Conservation (phyloP, 2,797 vertebrate genomes). For the Neoniphon sammara region DNA sequence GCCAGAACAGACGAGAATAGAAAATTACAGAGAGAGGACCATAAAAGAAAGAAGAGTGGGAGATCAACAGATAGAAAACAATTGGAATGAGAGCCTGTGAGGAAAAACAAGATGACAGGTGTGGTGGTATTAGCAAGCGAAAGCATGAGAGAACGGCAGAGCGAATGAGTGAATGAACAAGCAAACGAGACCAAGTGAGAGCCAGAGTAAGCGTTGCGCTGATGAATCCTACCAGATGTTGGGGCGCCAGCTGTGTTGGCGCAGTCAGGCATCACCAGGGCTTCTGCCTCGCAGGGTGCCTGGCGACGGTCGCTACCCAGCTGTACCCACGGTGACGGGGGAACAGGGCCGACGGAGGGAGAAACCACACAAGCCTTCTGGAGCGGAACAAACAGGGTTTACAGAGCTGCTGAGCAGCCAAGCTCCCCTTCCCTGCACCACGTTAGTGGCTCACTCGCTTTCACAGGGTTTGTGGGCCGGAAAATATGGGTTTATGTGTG, state of each 20-base stretch:
- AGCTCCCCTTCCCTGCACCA: slow-evolving; percentile 64
- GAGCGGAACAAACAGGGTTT: slow-evolving; percentile 81
- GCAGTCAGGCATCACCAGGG: slow-evolving; percentile 69
- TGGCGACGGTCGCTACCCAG: slow-evolving; percentile 65
- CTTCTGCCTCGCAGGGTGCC: slow-evolving; percentile 68
- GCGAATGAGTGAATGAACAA: slow-evolving; percentile 50
- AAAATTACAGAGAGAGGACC: slow-evolving; percentile 15
- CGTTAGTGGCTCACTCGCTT: slow-evolving; percentile 75
- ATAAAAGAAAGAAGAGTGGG: slow-evolving; percentile 3
- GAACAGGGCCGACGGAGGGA: slow-evolving; percentile 65
- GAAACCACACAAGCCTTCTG: slow-evolving; percentile 69
- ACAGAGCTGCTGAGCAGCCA: slow-evolving; percentile 74
- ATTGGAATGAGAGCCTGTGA: slow-evolving; percentile 2
- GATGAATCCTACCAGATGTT: slow-evolving; percentile 78
- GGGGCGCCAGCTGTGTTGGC: slow-evolving; percentile 77
- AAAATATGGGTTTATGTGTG: slow-evolving; percentile 83
- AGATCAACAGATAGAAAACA: slow-evolving; percentile 22
- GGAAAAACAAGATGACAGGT: slow-evolving; percentile 46
- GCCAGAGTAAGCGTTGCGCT: slow-evolving; percentile 29
- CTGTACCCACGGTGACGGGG: slow-evolving; percentile 66
- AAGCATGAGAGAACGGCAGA: slow-evolving; percentile 18
- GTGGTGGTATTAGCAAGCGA: slow-evolving; percentile 40
- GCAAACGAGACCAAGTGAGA: slow-evolving; percentile 54
- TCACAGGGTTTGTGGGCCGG: slow-evolving; percentile 79
- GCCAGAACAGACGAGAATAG: slow-evolving; percentile 10